Evolutionary conservation across 1,140 invertebrate genomes (phyloP), one percentile per base, ranked within the genome.

Genomic region (Heliconius nattereri): DNA sequence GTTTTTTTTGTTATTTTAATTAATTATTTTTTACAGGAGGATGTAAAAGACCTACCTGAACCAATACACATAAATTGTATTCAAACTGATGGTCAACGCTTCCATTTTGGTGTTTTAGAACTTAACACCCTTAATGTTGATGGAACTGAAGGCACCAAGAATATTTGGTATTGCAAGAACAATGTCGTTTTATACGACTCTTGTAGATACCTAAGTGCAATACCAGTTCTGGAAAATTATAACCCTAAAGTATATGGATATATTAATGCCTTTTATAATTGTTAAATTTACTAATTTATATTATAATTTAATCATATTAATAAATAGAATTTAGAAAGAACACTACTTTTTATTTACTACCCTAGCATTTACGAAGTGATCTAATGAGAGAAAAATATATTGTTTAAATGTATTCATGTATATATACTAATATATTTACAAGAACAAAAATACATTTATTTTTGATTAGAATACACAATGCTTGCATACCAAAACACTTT

Each of bases 21-120:
- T 76, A 79, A 76, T 83, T 83, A 85, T 78, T 86, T 87, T 85
- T 95, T 95, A 81, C 90, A 96, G 96, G 92, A 96, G 40, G 87
- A 96, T 86, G 95, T 96, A 2, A 95, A 95, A 85, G 93, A 96
- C 81, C 94, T 97, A 71, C 96, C 97, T 20, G 95, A 97, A 86
- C 98, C 98, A n/a, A 94, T 98, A 71, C 96, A 96, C 40, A 89
- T 98, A 13, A 98, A 98, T 87, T 96, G 96, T 87, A 95, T 98
- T 80, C 97, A 98, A 73, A 96, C 96, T 2, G 96, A 98, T 88
- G 96, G 97, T 20, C 93, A 96, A 78, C 89, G 94, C 9, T 98
- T 97, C 86, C 96, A 98, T 87, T 98, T 98, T 91, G 96, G 96
- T 13, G 95, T 98, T 54, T 96, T 97, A 81, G 98, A 98, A 92